Evolutionary conservation across 2,797 vertebrate genomes (phyloP).

Genomic region (Tiaroga cobitis): DNA sequence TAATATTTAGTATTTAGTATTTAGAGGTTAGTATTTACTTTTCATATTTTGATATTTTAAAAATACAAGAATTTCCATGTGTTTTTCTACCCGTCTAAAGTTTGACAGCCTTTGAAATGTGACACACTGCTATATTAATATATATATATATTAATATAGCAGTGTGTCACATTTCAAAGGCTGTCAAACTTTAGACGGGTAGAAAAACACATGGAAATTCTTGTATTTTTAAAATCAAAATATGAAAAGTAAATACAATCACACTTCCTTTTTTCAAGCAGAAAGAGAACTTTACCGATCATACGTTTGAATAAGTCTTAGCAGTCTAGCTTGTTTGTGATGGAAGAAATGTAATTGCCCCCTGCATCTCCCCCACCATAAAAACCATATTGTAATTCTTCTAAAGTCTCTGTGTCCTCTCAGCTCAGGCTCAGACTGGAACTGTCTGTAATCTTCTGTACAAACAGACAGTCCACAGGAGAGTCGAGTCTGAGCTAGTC

Average conservation of each 20-base stretch:
- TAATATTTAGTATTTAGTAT: too few relatives aligned
- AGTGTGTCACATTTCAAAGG: background rate
- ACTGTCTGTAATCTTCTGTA: slow-evolving; percentile 33
- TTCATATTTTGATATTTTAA: too few relatives aligned
- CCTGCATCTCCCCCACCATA: background rate
- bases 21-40: too few relatives aligned
- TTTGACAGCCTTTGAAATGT: too few relatives aligned
- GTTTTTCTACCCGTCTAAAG: too few relatives aligned
- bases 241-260: background rate
- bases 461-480: slow-evolving; percentile 26
- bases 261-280: background rate
- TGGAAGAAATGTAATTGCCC: slow-evolving; percentile 3
- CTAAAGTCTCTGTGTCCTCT: slow-evolving; percentile 22
- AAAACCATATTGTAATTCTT: slow-evolving; percentile 21
- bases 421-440: slow-evolving; percentile 25
- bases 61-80: too few relatives aligned
- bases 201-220: too few relatives aligned
- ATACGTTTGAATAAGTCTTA: background rate
- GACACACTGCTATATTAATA: too few relatives aligned
- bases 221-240: background rate
- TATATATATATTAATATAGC: too few relatives aligned
- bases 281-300: background rate
- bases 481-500: slow-evolving; percentile 13
- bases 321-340: slow-evolving; percentile 3
- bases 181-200: background rate